Evolutionary conservation across 2,888 invertebrate species (phyloP).

Genomic region (Portevinia maculata): DNA sequence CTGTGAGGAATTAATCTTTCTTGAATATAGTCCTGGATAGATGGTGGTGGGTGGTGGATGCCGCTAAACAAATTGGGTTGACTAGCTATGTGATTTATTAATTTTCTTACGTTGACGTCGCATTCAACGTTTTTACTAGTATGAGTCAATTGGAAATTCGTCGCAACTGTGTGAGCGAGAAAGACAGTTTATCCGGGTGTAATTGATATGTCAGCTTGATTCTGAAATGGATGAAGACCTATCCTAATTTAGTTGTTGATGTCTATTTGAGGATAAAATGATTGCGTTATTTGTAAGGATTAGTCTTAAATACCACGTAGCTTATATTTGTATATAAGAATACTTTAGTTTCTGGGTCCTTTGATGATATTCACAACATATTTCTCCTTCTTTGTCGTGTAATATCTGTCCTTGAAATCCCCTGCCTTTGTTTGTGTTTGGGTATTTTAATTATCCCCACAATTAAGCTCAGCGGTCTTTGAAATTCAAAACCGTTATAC

Average conservation of each 20-base stretch:
- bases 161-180: background rate
- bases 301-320: too few species aligned
- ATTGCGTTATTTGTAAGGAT: too few species aligned
- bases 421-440: too few species aligned
- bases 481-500: too few species aligned
- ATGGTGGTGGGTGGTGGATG: background rate
- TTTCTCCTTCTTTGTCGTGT: too few species aligned
- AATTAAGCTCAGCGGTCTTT: too few species aligned
- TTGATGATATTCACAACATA: too few species aligned
- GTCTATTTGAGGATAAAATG: too few species aligned
- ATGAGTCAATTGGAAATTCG: slow-evolving; percentile 21
- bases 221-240: background rate
- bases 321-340: too few species aligned
- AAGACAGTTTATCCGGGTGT: slow-evolving; percentile 10
- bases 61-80: slow-evolving; percentile 17
- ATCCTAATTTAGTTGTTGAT: background rate
- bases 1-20: slow-evolving; percentile 5
- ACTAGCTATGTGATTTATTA: slow-evolving; percentile 30
- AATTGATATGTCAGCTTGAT: slow-evolving; percentile 10
- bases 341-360: too few species aligned
- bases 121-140: slow-evolving; percentile 26
- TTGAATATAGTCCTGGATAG: slow-evolving; percentile 5
- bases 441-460: too few species aligned
- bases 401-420: too few species aligned
- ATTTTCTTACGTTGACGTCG: slow-evolving; percentile 27